Evolutionary conservation across 2,113 vertebrate species (phyloP), one percentile per base, ranked within the genome.

Genomic region (Tor tambroides): DNA sequence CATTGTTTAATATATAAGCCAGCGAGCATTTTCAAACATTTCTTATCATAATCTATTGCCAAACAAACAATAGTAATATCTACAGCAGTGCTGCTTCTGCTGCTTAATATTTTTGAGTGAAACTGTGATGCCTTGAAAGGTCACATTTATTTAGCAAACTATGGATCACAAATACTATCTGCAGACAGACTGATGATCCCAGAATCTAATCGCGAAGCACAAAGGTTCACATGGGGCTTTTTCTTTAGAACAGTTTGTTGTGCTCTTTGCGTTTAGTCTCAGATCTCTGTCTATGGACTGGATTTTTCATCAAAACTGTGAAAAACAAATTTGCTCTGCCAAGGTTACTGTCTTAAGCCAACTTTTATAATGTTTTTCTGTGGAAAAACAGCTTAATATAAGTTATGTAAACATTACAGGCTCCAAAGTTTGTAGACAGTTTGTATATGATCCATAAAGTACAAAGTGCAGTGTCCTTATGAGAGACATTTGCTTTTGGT

Each of bases 241-340:
- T 71, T 21, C 30, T 71, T 35, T 35, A 21, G 30, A 35, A 1
- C 5, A 3, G 67, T 71, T 71, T 71, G 67, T 35, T 35, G 7
- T 71, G 23, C 6, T 74, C 71, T 43, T 74, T 43, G 38, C 21
- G 2, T 74, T 74, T 43, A 43, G 9, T n/a, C 15, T 74, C 38
- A 74, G 11, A 32, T 69, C 71, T 41, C 71, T 43, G 10, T 41
- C 32, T 74, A 2, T 35, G 15, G 7, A 35, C 71, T 74, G 21
- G 43, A 74, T 74, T n/a, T 74, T 74, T 74, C 71, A 74, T 41
- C 35, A 41, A n/a, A 74, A 74, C 71, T 41, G 8, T 72, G 38
- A 43, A 41, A 43, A 41, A 74, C 43, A 14, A 43, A 43, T n/a
- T 9, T 43, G 35, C 4, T 41, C 71, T 43, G 38, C 71, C 17